Conservation (phyloP, 2,888 invertebrate species). For the Sylvicola cinctus region DNA sequence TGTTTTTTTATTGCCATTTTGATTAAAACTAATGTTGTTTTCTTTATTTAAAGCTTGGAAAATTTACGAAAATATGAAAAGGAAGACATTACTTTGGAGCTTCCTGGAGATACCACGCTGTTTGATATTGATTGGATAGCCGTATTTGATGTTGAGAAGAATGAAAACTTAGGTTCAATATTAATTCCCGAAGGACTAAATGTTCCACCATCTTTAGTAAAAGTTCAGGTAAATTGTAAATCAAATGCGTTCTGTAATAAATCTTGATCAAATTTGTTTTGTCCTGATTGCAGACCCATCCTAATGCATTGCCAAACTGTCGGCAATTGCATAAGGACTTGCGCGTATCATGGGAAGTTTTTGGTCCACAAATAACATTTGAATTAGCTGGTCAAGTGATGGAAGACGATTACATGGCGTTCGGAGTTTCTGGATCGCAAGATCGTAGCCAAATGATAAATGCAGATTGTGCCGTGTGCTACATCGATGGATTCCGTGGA, state of each 20-base stretch:
- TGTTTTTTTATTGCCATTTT: too few relatives aligned
- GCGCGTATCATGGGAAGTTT: constrained; percentile 78
- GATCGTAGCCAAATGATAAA: constrained; percentile 60
- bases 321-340: constrained; percentile 64
- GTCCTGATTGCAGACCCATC: constrained; percentile 35
- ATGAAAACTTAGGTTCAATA: constrained; percentile 49
- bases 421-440: constrained; percentile 64
- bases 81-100: constrained; percentile 48
- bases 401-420: constrained; percentile 68
- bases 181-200: constrained; percentile 61
- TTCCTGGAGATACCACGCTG: constrained; percentile 66
- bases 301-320: constrained; percentile 58
- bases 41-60: constrained; percentile 39
- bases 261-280: constrained; percentile 1
- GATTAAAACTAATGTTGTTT: not conserved
- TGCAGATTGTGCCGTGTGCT: constrained; percentile 62
- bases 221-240: constrained; percentile 23
- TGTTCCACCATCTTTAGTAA: constrained; percentile 67
- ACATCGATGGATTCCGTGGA: constrained; percentile 49
- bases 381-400: constrained; percentile 54
- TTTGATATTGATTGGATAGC: constrained; percentile 71
- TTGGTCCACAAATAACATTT: constrained; percentile 70
- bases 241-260: not conserved
- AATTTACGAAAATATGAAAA: constrained; percentile 49
- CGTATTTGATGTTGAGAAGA: constrained; percentile 47